Percentiles rank a stretch among this genome's conserved stretches.
Conservation (phyloP, 2,113 vertebrate genomes). For the Synchiropus splendidus region DNA sequence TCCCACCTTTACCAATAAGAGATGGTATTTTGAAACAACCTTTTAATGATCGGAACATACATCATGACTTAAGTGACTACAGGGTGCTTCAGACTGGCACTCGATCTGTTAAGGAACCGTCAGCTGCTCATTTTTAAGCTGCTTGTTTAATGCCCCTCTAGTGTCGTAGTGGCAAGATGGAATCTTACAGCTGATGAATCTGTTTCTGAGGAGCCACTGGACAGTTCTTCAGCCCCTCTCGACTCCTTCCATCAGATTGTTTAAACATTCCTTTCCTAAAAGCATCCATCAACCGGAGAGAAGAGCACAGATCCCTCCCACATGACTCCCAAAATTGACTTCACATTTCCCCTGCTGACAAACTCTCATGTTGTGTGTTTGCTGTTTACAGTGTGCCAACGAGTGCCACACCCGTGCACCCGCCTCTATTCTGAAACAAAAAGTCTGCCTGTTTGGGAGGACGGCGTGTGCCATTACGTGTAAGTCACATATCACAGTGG, state of each 20-base stretch:
- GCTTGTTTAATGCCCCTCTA: too few species aligned
- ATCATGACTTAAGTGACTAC: too few species aligned
- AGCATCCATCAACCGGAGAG: constrained; percentile 40
- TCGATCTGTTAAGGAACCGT: too few species aligned
- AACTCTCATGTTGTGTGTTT: constrained; percentile 9
- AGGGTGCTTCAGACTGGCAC: too few species aligned
- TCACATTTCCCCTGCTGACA: constrained; percentile 11
- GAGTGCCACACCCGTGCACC: constrained; percentile 80
- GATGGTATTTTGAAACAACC: too few species aligned
- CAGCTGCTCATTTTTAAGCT: too few species aligned
- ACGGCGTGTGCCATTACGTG: constrained; percentile 77
- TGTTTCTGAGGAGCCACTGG: too few species aligned
- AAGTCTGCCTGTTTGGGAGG: constrained; percentile 86
- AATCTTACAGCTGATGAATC: too few species aligned
- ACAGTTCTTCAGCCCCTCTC: too few species aligned
- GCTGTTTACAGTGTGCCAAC: constrained; percentile 75
- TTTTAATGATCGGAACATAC: too few species aligned
- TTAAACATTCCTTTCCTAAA: constrained; percentile 57
- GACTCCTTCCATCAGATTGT: constrained; percentile 27
- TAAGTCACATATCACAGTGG: constrained; percentile 31
- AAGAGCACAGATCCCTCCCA: constrained; percentile 16
- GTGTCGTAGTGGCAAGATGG: too few species aligned
- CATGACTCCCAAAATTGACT: constrained; percentile 22
- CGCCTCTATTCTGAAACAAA: constrained; percentile 87
- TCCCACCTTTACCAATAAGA: too few species aligned